These are phyloP conservation scores for Ochotona princeps DNA, from an alignment of 2,113 vertebrate species.

Conservation along the genomic window DNA sequence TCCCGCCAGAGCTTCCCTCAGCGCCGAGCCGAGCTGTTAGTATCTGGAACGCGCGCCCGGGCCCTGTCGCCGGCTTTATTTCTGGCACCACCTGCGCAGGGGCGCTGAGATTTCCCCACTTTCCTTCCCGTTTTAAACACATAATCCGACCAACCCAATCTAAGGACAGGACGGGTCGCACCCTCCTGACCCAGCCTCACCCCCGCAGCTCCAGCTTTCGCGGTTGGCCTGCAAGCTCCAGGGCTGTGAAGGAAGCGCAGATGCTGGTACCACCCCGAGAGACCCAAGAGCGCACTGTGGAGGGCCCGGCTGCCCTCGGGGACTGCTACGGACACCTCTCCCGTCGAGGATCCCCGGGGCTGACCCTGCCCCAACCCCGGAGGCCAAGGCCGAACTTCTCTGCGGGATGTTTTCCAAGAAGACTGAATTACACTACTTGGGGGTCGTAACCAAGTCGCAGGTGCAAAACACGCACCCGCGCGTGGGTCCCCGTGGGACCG, in stretches of 20 bases:
- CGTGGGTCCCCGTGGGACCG: neutral
- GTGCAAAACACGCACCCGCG: too few species aligned
- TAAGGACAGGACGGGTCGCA: neutral
- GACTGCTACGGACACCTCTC: too few species aligned
- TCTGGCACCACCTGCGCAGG: slow-evolving; percentile 7
- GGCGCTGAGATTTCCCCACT: neutral
- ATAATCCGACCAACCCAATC: neutral
- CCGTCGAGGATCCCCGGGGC: too few species aligned
- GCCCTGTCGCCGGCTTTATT: neutral
- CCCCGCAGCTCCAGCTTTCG: neutral
- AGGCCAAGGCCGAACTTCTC: too few species aligned
- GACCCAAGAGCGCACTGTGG: too few species aligned
- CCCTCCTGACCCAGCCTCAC: neutral
- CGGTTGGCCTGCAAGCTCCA: neutral
- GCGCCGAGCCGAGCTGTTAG: neutral
- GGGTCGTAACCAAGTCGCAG: neutral
- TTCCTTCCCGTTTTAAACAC: slow-evolving; percentile 1
- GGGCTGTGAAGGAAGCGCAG: neutral
- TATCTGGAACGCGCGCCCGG: neutral
- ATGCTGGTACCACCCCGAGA: too few species aligned
- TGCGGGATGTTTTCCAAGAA: too few species aligned
- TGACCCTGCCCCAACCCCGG: too few species aligned
- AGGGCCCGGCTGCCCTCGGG: too few species aligned
- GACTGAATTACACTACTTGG: too few species aligned
- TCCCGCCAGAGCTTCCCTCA: neutral